A percentile compares a stretch with the other conserved stretches of the same genome.
Conservation (phyloP, 2,888 invertebrate genomes). For the Cantharis rufa region DNA sequence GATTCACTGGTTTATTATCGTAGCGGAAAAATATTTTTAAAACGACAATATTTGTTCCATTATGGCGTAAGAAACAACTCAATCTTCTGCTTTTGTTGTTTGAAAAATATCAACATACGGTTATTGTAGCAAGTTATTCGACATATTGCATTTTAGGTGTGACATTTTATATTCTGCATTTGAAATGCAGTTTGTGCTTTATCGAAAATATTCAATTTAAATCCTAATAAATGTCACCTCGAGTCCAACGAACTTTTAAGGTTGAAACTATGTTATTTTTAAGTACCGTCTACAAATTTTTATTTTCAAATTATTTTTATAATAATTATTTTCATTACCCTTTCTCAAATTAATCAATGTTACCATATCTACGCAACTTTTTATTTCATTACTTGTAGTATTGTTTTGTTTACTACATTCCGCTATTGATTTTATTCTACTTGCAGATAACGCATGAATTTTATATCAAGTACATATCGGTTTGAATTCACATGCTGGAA, state of each 20-base stretch:
- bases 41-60: background rate
- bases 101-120: background rate
- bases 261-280: background rate
- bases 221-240: background rate
- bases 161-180: background rate
- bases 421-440: background rate
- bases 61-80: background rate
- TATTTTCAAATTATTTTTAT: background rate
- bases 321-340: background rate
- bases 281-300: too few species aligned
- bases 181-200: background rate
- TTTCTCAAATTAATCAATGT: background rate
- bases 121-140: background rate
- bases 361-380: background rate
- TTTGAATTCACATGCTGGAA: background rate
- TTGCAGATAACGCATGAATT: background rate
- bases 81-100: background rate
- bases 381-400: background rate
- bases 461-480: background rate
- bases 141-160: background rate
- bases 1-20: background rate
- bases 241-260: background rate
- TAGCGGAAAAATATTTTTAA: background rate
- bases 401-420: background rate
- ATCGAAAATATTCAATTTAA: background rate